These are phyloP conservation scores for Diprion similis DNA, from an alignment of 1,140 invertebrate genomes.

Conservation along the genomic window DNA sequence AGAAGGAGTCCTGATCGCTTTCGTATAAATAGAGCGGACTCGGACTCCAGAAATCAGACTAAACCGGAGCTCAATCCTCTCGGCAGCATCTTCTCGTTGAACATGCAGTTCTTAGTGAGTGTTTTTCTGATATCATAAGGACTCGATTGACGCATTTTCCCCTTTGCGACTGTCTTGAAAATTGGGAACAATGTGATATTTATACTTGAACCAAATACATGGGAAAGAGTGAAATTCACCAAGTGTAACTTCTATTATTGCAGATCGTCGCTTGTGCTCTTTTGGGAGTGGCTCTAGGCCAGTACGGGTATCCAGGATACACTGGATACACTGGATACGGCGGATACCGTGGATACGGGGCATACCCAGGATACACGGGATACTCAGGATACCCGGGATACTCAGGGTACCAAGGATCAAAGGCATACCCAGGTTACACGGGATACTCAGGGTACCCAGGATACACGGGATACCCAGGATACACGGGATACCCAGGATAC, in stretches of 20 bases:
- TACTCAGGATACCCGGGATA: background rate
- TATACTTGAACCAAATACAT: no score
- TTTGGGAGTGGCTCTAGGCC: background rate
- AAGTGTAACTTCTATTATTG: background rate
- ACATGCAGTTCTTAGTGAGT: background rate
- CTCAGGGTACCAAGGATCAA: background rate
- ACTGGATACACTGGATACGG: background rate
- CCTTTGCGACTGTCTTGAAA: no score
- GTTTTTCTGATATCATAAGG: background rate
- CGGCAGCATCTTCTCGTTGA: background rate
- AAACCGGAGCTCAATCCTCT: background rate
- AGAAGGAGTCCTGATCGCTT: background rate
- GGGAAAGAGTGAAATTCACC: background rate
- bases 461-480: background rate
- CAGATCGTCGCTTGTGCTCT: background rate
- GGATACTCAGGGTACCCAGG: background rate
- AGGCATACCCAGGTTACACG: background rate
- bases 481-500: background rate
- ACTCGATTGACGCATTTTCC: no score
- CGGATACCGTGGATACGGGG: background rate
- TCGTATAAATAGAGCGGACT: background rate
- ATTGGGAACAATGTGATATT: no score
- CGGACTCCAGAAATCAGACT: background rate
- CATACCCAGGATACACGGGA: background rate
- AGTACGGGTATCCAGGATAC: background rate